A percentile compares a stretch with the other conserved stretches of the same genome.
phyloP scores from a whole-genome alignment of 1,140 invertebrate species.

The Gonioctena quinquepunctata region DNA sequence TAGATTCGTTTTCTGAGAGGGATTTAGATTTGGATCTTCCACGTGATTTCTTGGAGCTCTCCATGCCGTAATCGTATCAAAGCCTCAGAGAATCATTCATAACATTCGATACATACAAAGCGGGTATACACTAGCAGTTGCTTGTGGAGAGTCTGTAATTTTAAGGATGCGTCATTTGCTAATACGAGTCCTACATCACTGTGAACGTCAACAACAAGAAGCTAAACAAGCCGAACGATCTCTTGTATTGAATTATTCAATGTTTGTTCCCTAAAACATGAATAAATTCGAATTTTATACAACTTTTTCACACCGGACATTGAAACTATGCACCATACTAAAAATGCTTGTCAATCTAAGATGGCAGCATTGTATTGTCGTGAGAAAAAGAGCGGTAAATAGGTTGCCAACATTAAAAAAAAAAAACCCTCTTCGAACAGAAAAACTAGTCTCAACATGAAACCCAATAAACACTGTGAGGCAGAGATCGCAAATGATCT shows the following conservation, averaged over 20 bases:
- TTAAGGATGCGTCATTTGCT: conserved; percentile 5
- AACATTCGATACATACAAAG: not conserved
- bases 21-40: conserved; percentile 12
- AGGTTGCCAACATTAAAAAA: no score
- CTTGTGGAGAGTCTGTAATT: not conserved
- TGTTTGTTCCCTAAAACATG: not conserved
- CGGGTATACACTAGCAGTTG: not conserved
- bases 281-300: not conserved
- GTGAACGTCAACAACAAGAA: not conserved
- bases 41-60: conserved; percentile 1
- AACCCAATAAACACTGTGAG: no score
- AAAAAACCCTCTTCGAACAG: no score
- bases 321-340: no score
- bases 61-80: not conserved
- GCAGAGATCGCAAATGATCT: no score
- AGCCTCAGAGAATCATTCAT: not conserved
- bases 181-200: not conserved
- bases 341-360: no score
- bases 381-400: no score
- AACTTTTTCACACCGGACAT: not conserved
- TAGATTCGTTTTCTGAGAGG: conserved; percentile 7
- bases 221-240: not conserved
- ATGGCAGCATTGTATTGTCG: no score
- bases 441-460: no score
- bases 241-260: not conserved